These are phyloP conservation scores for Deroptyus accipitrinus DNA, from an alignment of 2,113 vertebrate species.

Conservation along the genomic window DNA sequence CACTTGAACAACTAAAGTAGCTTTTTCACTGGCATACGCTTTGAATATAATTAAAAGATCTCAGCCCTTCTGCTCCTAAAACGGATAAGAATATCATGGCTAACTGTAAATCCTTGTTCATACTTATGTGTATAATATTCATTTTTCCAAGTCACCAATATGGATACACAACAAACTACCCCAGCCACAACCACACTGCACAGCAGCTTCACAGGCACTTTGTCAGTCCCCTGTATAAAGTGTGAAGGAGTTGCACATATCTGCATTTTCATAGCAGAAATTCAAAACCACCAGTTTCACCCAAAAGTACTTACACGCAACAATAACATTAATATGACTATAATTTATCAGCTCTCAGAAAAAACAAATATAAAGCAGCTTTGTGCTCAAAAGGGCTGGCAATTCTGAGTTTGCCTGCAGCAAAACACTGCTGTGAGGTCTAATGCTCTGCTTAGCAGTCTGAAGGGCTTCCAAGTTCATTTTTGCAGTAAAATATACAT, in stretches of 20 bases:
- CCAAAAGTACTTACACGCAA: neutral
- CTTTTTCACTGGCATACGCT: neutral
- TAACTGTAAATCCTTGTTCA: neutral
- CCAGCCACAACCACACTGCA: fast-evolving
- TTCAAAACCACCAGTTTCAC: neutral
- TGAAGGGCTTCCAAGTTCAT: neutral
- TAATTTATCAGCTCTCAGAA: neutral
- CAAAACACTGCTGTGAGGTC: neutral
- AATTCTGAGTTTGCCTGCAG: neutral
- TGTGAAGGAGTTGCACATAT: fast-evolving
- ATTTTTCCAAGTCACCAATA: neutral
- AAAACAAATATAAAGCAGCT: neutral
- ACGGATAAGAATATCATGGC: neutral
- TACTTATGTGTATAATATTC: neutral
- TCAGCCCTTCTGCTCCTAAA: neutral
- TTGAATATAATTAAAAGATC: neutral
- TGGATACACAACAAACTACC: neutral
- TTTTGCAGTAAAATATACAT: neutral
- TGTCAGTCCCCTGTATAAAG: neutral
- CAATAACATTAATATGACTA: neutral
- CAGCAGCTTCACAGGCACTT: neutral
- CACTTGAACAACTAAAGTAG: neutral
- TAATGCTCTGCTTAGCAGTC: neutral
- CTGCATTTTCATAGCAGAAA: neutral
- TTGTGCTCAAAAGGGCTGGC: neutral